These are phyloP conservation scores for Parauchenoglanis ngamensis DNA, from an alignment of 2,797 vertebrate species.

Conservation along the genomic window DNA sequence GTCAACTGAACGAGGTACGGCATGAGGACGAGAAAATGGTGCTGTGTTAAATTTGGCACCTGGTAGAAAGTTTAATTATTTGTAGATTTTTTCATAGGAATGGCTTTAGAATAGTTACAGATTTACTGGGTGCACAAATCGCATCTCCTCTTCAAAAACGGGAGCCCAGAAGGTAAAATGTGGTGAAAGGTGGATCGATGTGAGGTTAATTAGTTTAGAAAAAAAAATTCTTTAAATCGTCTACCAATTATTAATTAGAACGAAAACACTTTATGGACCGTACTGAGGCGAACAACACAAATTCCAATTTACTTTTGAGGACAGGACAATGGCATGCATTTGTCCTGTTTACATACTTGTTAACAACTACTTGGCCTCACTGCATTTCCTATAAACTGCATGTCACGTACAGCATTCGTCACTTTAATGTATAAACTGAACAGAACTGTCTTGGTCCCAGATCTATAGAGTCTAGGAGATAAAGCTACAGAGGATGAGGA, in stretches of 20 bases:
- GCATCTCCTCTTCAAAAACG: slow-evolving; percentile 46
- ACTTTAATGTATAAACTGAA: slow-evolving; percentile 11
- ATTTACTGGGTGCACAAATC: slow-evolving; percentile 33
- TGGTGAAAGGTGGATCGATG: slow-evolving; percentile 46
- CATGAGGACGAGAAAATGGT: slow-evolving; percentile 75
- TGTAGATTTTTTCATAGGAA: slow-evolving; percentile 23
- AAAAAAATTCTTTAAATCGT: slow-evolving; percentile 36
- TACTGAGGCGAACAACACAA: slow-evolving; percentile 24
- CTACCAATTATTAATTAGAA: slow-evolving; percentile 1
- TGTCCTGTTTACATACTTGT: background rate
- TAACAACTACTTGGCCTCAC: background rate
- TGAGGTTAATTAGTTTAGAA: slow-evolving; percentile 28
- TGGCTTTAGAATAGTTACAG: slow-evolving; percentile 35
- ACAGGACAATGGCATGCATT: slow-evolving; percentile 25
- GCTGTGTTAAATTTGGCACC: slow-evolving; percentile 78
- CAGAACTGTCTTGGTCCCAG: slow-evolving; percentile 83
- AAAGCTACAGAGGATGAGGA: slow-evolving; percentile 78
- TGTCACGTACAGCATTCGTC: background rate
- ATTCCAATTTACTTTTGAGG: slow-evolving; percentile 32
- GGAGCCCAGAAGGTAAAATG: slow-evolving; percentile 45
- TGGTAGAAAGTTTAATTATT: slow-evolving; percentile 41
- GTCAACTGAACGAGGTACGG: slow-evolving; percentile 72
- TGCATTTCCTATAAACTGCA: slow-evolving; percentile 3
- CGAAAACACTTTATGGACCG: slow-evolving; percentile 8
- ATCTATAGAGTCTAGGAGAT: slow-evolving; percentile 73